Conservation (phyloP, 2,888 invertebrate genomes). For the Seira musarum region DNA sequence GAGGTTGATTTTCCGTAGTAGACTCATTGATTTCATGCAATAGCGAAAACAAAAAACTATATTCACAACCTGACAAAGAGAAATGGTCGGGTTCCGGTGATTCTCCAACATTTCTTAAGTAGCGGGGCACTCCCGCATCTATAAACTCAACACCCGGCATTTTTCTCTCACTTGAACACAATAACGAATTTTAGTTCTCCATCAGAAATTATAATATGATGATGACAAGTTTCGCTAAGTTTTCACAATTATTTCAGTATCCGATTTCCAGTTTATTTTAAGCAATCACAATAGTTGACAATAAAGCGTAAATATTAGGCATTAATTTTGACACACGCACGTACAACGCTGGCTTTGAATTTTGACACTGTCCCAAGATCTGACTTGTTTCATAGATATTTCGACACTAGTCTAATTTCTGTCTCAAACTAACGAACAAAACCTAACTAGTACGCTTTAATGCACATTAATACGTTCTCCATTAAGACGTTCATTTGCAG, state of each 20-base stretch:
- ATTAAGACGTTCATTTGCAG: too few relatives aligned
- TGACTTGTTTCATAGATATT: constrained; percentile 36
- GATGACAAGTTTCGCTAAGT: too few relatives aligned
- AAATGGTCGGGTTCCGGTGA: constrained; percentile 47
- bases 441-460: constrained; percentile 9
- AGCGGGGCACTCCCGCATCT: constrained; percentile 30
- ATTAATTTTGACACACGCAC: not conserved
- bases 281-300: too few relatives aligned
- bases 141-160: constrained; percentile 51
- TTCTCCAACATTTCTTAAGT: constrained; percentile 50
- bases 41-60: not conserved
- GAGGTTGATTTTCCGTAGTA: too few relatives aligned
- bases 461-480: not conserved
- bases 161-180: not conserved
- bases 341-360: not conserved
- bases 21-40: too few relatives aligned
- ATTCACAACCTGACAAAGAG: constrained; percentile 32
- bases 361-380: constrained; percentile 17
- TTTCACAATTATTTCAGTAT: too few relatives aligned
- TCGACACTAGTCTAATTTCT: constrained; percentile 36
- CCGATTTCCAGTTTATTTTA: too few relatives aligned
- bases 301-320: too few relatives aligned
- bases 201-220: too few relatives aligned
- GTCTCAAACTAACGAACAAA: constrained; percentile 20
- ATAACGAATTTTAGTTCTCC: too few relatives aligned